A percentile compares a stretch with the other conserved stretches of the same genome.
These are phyloP conservation scores for Cynocephalus volans DNA, from an alignment of 2,113 vertebrate genomes.

Conservation along the genomic window DNA sequence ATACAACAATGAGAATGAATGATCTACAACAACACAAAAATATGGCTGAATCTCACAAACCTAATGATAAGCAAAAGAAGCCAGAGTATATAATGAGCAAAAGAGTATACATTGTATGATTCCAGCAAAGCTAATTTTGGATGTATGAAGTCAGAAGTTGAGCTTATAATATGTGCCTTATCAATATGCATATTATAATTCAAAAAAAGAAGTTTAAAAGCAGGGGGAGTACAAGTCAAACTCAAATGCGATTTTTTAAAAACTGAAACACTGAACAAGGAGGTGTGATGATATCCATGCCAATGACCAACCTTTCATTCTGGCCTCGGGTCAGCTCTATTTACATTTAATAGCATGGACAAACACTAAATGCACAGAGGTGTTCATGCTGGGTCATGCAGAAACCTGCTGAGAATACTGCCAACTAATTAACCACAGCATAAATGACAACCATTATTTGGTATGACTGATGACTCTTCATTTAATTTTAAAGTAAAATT, in stretches of 20 bases:
- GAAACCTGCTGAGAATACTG: background rate
- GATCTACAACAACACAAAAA: background rate
- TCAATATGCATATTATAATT: background rate
- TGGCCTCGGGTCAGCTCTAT: background rate
- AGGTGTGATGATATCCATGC: background rate
- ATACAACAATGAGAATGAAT: background rate
- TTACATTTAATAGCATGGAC: background rate
- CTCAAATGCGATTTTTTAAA: background rate
- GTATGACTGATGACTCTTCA: background rate
- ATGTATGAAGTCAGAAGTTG: background rate
- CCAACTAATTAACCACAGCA: background rate
- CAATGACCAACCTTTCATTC: background rate
- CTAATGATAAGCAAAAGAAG: background rate
- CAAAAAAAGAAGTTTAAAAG: slow-evolving; percentile 11
- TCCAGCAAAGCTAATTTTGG: background rate
- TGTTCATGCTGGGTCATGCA: background rate
- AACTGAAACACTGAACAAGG: background rate
- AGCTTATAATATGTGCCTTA: slow-evolving; percentile 3
- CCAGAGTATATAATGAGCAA: background rate
- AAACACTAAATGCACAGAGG: background rate
- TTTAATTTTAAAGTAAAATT: slow-evolving; percentile 45
- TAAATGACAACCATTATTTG: background rate
- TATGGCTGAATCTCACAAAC: background rate
- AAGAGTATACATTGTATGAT: background rate
- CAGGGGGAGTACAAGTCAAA: background rate